Percentiles rank a stretch among this genome's conserved stretches.
Evolutionary conservation across 2,113 vertebrate genomes (phyloP).

Genomic region (Zosterops lateralis): DNA sequence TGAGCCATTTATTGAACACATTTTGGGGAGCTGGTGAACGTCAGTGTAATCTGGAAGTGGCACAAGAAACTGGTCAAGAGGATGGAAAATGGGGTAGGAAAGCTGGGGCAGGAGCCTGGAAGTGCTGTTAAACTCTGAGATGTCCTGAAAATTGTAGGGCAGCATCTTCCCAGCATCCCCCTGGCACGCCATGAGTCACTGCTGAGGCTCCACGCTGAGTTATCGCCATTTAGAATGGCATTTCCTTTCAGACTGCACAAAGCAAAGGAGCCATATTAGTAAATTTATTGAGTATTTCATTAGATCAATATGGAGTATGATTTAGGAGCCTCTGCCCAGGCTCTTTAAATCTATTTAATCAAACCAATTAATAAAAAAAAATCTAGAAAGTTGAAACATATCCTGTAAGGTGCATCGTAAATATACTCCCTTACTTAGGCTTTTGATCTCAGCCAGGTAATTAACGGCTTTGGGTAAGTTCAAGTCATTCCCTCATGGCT

Average conservation of each 20-base stretch:
- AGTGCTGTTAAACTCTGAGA: conserved; percentile 23
- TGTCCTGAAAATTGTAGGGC: conserved; percentile 36
- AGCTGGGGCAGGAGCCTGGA: not conserved
- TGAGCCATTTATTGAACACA: not conserved
- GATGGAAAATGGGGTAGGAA: not conserved
- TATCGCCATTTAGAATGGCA: conserved; percentile 76
- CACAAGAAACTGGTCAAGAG: not conserved
- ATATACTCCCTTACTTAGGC: conserved; percentile 77
- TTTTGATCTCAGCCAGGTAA: conserved; percentile 84
- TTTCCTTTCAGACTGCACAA: conserved; percentile 79
- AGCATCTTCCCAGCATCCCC: conserved; percentile 58
- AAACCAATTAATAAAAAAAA: conserved; percentile 83
- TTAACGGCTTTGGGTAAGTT: conserved; percentile 82
- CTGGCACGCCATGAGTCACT: conserved; percentile 71
- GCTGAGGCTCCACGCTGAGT: conserved; percentile 71
- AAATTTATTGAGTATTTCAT: conserved; percentile 86
- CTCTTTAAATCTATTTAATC: conserved; percentile 86
- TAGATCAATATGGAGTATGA: conserved; percentile 83
- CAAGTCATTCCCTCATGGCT: conserved; percentile 77
- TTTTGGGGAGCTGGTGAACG: not conserved
- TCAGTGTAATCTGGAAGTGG: not conserved
- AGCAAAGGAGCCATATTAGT: conserved; percentile 79
- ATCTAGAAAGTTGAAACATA: conserved; percentile 77
- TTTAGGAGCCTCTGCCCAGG: conserved; percentile 76
- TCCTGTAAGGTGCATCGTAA: conserved; percentile 81